These are phyloP conservation scores for Melanerpes formicivorus DNA, from an alignment of 2,113 vertebrate species.

Conservation along the genomic window DNA sequence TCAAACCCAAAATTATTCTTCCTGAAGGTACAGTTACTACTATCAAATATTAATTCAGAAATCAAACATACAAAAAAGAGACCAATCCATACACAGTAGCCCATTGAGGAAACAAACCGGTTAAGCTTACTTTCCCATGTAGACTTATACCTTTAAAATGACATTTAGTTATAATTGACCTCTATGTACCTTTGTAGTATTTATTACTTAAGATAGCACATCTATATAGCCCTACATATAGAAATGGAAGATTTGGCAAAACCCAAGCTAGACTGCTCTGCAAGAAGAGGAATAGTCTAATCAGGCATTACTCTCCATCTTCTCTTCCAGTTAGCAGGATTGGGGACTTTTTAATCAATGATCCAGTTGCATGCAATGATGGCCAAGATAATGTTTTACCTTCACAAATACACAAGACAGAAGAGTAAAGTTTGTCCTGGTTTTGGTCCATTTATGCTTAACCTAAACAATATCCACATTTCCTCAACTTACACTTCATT, in stretches of 20 bases:
- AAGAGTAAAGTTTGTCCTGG: not conserved
- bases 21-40: not conserved
- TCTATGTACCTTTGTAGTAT: not conserved
- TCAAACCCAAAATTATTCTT: not conserved
- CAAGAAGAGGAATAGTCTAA: not conserved
- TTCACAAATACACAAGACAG: not conserved
- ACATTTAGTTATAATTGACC: too few relatives aligned
- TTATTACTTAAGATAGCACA: not conserved
- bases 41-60: not conserved
- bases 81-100: not conserved
- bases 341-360: too few relatives aligned
- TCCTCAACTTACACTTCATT: not conserved
- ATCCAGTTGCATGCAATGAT: not conserved
- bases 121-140: not conserved
- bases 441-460: not conserved
- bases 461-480: not conserved
- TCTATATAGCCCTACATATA: fast-evolving
- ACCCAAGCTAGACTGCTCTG: not conserved
- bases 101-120: not conserved
- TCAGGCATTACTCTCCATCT: not conserved
- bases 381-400: not conserved
- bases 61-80: too few relatives aligned
- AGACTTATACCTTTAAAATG: not conserved
- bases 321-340: not conserved
- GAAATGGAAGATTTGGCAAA: not conserved